Evolutionary conservation across 2,113 vertebrate genomes (phyloP), one percentile per base, ranked within the genome.

Genomic region (Notarius quadriscutis): DNA sequence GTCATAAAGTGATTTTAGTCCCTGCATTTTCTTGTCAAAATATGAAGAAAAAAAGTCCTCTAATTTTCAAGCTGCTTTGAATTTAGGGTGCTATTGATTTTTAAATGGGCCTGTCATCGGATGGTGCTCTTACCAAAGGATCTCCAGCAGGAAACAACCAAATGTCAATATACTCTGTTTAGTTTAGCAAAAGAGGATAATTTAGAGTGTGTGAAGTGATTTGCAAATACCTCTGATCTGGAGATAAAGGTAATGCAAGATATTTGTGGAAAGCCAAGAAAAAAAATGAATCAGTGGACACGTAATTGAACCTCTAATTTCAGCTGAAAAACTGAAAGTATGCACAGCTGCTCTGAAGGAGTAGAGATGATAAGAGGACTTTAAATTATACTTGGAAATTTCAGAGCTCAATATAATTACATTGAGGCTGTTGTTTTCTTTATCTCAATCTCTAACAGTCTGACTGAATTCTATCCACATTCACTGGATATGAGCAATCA

Each of bases 321-420:
- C 71, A 74, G 71, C 8, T 74, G 71, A 48, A 74, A 30, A 69
- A 72, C 22, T 2, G 15, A 74, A 20, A 10, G 34, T 20, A 74
- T 9, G 34, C 71, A 48, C 18, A 34, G 71, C 34, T 74, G 71
- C 34, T 74, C 71, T 22, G 34, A 74, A 8, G 18, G 71, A 74
- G 48, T 48, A 74, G 41, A 74, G 34, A 48, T 74, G 71, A 74
- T 74, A 74, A 74, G 17, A 41, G 69, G 71, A 48, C 2, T 17
- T 72, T 72, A 72, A 74, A 74, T 74, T 48, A 74, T 34, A 30
- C 67, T 10, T 48, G 30, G 34, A 72, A 72, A 74, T 74, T 74
- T 48, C 71, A 74, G 41, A 74, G 71, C 71, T 48, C 41, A 74
- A 17, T 48, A 48, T 9, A 48, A 22, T 18, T 48, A 74, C 71